These are phyloP conservation scores for Chromobotia macracanthus DNA, from an alignment of 2,797 vertebrate genomes.

Conservation along the genomic window DNA sequence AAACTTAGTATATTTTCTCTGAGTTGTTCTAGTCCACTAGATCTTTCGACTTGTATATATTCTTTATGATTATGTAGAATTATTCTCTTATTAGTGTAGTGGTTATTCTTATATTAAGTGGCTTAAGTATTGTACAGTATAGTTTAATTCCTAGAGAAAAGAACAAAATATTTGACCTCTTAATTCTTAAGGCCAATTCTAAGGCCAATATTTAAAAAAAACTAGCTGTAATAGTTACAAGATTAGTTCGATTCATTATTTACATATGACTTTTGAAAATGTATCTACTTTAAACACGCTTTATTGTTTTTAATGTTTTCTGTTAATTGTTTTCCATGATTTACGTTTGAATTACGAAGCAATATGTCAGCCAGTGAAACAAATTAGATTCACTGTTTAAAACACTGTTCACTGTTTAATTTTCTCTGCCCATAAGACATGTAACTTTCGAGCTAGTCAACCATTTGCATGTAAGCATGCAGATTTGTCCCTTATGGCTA, in stretches of 20 bases:
- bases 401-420: too few relatives aligned
- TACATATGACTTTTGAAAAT: conserved; percentile 5
- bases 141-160: conserved; percentile 7
- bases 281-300: conserved; percentile 21
- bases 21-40: conserved; percentile 15
- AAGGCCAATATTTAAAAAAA: conserved; percentile 26
- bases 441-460: conserved; percentile 26
- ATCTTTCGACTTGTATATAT: conserved; percentile 23
- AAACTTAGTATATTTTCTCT: conserved; percentile 20
- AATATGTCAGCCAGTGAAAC: too few relatives aligned
- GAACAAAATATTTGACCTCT: too few relatives aligned
- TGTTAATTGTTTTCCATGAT: conserved; percentile 17
- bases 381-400: too few relatives aligned
- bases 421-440: conserved; percentile 39
- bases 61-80: conserved; percentile 36
- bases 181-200: conserved; percentile 22
- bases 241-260: conserved; percentile 21
- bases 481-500: too few relatives aligned
- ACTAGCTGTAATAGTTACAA: conserved; percentile 20
- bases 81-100: conserved; percentile 25
- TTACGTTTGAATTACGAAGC: neutral
- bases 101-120: conserved; percentile 47
- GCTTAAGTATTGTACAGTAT: conserved; percentile 39
- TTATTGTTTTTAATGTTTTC: conserved; percentile 29
- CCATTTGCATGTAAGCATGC: neutral